These are phyloP conservation scores for Bucorvus abyssinicus DNA, from an alignment of 2,797 vertebrate genomes.

Conservation along the genomic window DNA sequence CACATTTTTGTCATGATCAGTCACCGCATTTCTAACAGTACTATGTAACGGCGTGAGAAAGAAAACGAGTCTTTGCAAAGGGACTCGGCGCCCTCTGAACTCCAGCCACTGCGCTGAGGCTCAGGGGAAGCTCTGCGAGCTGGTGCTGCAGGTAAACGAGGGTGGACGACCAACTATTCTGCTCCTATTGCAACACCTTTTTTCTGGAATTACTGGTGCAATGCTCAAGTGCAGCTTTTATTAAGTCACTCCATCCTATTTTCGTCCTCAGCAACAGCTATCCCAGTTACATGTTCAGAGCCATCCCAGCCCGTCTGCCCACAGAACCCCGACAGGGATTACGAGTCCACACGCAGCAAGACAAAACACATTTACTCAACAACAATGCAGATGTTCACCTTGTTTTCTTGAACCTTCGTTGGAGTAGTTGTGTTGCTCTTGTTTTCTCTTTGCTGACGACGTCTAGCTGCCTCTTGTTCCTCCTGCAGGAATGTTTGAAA, in stretches of 20 bases:
- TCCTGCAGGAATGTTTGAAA: constrained; percentile 75
- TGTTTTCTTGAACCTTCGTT: constrained; percentile 90
- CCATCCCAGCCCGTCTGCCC: background rate
- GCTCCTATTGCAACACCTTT: background rate
- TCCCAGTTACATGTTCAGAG: background rate
- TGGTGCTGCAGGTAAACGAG: background rate
- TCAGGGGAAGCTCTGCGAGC: background rate
- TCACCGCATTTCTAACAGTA: background rate
- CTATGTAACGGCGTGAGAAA: background rate
- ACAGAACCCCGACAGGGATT: background rate
- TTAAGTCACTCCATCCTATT: background rate
- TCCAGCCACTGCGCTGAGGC: background rate
- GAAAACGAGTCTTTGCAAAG: background rate
- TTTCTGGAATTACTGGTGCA: background rate
- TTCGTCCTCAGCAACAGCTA: background rate
- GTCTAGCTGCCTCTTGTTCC: constrained; percentile 95
- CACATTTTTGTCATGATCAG: background rate
- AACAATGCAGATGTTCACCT: constrained; percentile 67
- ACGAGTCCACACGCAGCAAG: rapidly evolving
- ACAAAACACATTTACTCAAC: background rate
- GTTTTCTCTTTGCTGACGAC: constrained; percentile 91
- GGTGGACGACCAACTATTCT: background rate
- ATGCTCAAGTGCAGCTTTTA: background rate
- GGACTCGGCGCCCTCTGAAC: background rate
- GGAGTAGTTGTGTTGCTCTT: constrained; percentile 97